These are phyloP conservation scores for Strix aluco DNA, from an alignment of 2,113 vertebrate species.

Conservation along the genomic window DNA sequence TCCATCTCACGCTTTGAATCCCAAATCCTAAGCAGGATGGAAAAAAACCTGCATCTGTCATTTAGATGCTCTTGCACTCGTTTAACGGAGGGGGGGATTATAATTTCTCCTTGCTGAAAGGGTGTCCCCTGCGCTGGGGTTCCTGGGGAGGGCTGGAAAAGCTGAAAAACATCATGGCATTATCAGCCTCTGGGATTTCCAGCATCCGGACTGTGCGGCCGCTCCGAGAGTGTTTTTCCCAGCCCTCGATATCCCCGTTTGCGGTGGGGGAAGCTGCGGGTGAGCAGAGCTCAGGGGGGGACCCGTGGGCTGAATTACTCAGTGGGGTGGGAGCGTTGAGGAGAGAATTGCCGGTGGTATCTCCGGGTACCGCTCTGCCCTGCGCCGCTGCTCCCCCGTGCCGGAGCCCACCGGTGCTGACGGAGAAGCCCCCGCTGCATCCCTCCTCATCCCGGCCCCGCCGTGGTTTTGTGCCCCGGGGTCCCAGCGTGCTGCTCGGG, in stretches of 20 bases:
- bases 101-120: accelerated
- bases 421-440: accelerated
- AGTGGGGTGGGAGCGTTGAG: accelerated
- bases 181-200: background rate
- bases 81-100: background rate
- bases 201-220: accelerated
- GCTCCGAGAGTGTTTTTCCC: background rate
- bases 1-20: background rate
- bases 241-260: background rate
- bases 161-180: background rate
- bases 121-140: accelerated
- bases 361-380: background rate
- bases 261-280: accelerated
- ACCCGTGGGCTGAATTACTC: background rate
- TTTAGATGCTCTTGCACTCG: accelerated
- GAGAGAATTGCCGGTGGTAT: background rate
- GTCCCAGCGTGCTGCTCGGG: accelerated
- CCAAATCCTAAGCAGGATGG: background rate
- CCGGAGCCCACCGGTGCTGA: background rate
- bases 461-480: accelerated
- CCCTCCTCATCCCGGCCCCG: accelerated
- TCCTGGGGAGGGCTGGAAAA: background rate
- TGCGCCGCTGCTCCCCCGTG: accelerated
- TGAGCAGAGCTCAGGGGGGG: background rate
- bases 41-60: background rate